Conservation (phyloP, 2,888 invertebrate genomes). For the Ochropleura plecta region DNA sequence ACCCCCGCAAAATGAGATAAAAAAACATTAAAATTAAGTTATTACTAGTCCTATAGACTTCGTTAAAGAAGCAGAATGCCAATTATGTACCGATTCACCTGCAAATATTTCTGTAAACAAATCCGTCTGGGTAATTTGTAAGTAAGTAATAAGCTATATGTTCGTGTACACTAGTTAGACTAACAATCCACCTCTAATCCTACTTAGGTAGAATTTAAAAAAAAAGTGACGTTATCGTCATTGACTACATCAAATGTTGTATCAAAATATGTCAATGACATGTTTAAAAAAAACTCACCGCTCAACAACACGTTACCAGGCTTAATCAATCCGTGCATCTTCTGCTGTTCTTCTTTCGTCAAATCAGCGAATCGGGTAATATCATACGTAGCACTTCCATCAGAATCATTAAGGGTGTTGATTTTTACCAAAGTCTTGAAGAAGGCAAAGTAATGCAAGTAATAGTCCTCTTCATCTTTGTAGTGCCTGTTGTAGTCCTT, state of each 20-base stretch:
- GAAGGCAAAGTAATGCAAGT: slow-evolving; percentile 72
- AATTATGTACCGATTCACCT: too few species aligned
- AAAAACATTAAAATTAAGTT: too few species aligned
- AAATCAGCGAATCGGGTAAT: slow-evolving; percentile 75
- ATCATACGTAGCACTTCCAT: slow-evolving; percentile 60
- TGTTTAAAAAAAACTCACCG: neutral
- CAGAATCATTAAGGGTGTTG: slow-evolving; percentile 41
- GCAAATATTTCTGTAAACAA: neutral
- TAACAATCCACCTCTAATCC: neutral
- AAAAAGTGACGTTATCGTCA: too few species aligned
- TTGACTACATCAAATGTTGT: neutral
- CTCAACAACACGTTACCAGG: too few species aligned
- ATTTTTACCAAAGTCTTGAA: slow-evolving; percentile 64
- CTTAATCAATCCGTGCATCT: slow-evolving; percentile 49
- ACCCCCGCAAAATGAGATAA: too few species aligned
- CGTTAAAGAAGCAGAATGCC: too few species aligned
- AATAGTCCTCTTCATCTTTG: slow-evolving; percentile 70
- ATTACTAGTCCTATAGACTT: too few species aligned
- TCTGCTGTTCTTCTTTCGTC: slow-evolving; percentile 65
- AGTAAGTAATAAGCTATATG: neutral
- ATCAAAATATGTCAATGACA: neutral
- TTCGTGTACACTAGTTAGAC: neutral
- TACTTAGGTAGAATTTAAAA: too few species aligned
- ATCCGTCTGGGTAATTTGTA: neutral
- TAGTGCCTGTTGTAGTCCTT: slow-evolving; percentile 71